A percentile compares a stretch with the other conserved stretches of the same genome.
phyloP scores from a whole-genome alignment of 2,888 invertebrate species.

The Eristalis tenax region DNA sequence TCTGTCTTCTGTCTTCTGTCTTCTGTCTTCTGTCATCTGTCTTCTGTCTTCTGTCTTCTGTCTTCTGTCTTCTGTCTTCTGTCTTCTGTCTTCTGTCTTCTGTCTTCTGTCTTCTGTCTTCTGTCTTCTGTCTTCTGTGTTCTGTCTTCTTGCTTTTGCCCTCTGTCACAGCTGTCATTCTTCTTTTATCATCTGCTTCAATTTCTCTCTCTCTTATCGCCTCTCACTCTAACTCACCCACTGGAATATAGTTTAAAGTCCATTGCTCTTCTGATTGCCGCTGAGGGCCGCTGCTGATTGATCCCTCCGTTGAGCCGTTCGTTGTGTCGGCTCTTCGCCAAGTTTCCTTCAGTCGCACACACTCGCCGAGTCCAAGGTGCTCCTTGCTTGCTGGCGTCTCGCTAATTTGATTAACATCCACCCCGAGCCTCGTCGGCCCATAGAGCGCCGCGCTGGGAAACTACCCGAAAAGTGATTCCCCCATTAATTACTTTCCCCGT shows the following conservation, averaged over 20 bases:
- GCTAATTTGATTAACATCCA: constrained; percentile 45
- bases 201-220: background rate
- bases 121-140: too few species aligned
- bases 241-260: background rate
- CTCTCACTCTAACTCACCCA: too few species aligned
- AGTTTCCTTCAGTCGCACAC: background rate
- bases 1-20: too few species aligned
- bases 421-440: background rate
- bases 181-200: background rate
- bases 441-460: constrained; percentile 14
- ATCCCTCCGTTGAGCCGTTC: background rate
- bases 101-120: too few species aligned
- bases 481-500: constrained; percentile 62
- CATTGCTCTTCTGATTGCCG: background rate
- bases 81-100: too few species aligned
- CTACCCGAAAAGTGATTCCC: constrained; percentile 58
- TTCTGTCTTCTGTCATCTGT: too few species aligned
- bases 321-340: background rate
- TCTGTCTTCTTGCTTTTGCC: too few species aligned
- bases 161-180: too few species aligned
- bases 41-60: too few species aligned
- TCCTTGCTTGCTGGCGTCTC: background rate
- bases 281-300: background rate
- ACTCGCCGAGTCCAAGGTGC: background rate
- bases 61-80: too few species aligned